Evolutionary conservation across 1,140 invertebrate species (phyloP).

Genomic region (Drosophila burlai): DNA sequence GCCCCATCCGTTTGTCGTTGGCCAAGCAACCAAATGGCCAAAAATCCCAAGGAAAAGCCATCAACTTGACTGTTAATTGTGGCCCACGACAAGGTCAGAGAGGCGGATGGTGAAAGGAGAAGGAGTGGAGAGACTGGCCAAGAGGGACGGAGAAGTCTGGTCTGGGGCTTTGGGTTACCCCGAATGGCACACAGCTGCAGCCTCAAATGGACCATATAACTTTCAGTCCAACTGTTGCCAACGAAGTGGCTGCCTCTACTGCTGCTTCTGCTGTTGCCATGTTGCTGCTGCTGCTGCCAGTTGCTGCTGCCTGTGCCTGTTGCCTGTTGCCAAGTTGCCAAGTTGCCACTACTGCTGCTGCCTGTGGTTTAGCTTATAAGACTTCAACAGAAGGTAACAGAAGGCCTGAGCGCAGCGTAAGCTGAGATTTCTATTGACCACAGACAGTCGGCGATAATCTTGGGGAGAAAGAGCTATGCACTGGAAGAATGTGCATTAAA

Average conservation of each 20-base stretch:
- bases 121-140: background rate
- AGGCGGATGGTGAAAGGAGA: constrained; percentile 29
- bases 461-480: constrained; percentile 3
- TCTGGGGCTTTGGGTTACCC: constrained; percentile 46
- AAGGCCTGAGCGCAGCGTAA: constrained; percentile 58
- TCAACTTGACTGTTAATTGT: constrained; percentile 53
- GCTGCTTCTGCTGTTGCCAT: constrained; percentile 44
- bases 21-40: constrained; percentile 7
- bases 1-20: constrained; percentile 12
- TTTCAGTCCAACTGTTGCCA: constrained; percentile 77
- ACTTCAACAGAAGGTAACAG: constrained; percentile 75
- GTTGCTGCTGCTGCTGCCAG: constrained; percentile 27
- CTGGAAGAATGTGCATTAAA: background rate
- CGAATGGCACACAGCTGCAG: constrained; percentile 70
- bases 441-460: constrained; percentile 41
- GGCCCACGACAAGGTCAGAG: constrained; percentile 63
- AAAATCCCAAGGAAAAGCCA: constrained; percentile 22
- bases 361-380: constrained; percentile 77
- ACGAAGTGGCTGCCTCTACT: constrained; percentile 9
- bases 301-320: constrained; percentile 19
- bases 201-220: constrained; percentile 81
- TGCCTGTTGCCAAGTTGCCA: constrained; percentile 42
- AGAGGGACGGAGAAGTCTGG: constrained; percentile 21
- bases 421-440: constrained; percentile 76
- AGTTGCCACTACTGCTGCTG: constrained; percentile 38